These are phyloP conservation scores for Pissodes strobi DNA, from an alignment of 1,140 invertebrate genomes.

Conservation along the genomic window DNA sequence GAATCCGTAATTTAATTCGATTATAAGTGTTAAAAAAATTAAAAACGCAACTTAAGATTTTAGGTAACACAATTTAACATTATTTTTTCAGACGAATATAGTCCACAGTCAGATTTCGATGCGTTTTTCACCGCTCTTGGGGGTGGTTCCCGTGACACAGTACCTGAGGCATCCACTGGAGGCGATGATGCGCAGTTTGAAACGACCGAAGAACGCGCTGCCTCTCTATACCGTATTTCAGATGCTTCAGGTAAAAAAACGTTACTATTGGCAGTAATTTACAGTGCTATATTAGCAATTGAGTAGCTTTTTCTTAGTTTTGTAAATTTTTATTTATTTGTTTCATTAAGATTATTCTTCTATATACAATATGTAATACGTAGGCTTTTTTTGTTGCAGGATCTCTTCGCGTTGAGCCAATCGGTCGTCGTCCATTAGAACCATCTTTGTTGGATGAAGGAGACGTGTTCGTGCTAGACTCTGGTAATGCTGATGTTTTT, in stretches of 20 bases:
- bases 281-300: no score
- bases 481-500: constrained; percentile 78
- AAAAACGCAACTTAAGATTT: no score
- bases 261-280: no score
- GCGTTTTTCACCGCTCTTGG: constrained; percentile 75
- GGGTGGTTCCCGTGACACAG: constrained; percentile 67
- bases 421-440: constrained; percentile 69
- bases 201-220: constrained; percentile 60
- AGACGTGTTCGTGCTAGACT: constrained; percentile 85
- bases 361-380: no score
- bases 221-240: constrained; percentile 70
- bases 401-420: constrained; percentile 65
- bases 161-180: constrained; percentile 68
- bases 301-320: background rate
- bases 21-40: no score
- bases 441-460: constrained; percentile 74
- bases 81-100: constrained; percentile 64
- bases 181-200: constrained; percentile 72
- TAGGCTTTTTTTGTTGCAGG: no score
- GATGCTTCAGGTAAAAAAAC: constrained; percentile 63
- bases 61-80: background rate
- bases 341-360: background rate
- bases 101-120: constrained; percentile 64
- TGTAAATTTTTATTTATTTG: background rate
- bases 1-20: no score